A percentile compares a stretch with the other conserved stretches of the same genome.
Evolutionary conservation across 2,888 invertebrate genomes (phyloP).

Genomic region (Lycophotia porphyrea): DNA sequence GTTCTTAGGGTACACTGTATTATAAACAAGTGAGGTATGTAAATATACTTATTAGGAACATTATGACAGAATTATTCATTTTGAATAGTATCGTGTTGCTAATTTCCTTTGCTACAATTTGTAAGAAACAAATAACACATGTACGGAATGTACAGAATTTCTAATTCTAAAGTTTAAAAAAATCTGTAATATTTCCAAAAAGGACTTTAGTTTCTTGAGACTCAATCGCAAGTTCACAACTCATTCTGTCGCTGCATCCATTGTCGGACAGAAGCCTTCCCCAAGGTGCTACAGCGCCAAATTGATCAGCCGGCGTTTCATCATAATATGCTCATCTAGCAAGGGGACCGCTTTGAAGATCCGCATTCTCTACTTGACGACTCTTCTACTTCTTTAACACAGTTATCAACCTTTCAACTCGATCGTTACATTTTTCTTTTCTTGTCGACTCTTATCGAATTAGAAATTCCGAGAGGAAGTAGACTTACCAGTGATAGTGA

Average conservation of each 20-base stretch:
- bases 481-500: conserved; percentile 91
- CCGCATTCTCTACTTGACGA: neutral
- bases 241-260: neutral
- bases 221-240: neutral
- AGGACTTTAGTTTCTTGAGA: neutral
- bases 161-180: neutral
- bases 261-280: neutral
- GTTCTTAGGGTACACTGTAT: too few relatives aligned
- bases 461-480: neutral
- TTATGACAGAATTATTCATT: too few relatives aligned
- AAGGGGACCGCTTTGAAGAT: neutral
- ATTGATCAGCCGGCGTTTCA: too few relatives aligned
- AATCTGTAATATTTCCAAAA: neutral
- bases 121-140: neutral
- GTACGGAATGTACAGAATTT: neutral
- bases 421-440: too few relatives aligned
- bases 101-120: neutral
- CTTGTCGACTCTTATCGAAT: neutral
- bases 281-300: neutral
- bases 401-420: neutral
- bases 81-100: too few relatives aligned
- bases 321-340: neutral
- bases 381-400: neutral
- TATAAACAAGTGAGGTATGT: too few relatives aligned
- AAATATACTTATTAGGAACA: too few relatives aligned